Conservation (phyloP, 2,797 vertebrate species). For the Monodelphis domestica region DNA sequence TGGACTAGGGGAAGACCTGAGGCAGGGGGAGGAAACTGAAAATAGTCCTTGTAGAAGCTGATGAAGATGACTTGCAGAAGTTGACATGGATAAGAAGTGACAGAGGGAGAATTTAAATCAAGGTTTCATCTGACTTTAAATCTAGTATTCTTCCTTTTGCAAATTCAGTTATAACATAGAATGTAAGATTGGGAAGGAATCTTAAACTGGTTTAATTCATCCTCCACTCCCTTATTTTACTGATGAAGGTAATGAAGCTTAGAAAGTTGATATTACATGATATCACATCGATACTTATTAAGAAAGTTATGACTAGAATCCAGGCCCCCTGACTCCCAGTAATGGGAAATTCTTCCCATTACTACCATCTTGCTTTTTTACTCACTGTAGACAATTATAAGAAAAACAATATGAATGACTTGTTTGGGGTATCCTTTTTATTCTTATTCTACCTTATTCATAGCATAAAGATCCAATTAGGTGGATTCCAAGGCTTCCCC, state of each 20-base stretch:
- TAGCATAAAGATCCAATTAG: not conserved
- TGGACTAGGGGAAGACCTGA: not conserved
- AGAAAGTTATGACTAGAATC: not conserved
- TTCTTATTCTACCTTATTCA: not conserved
- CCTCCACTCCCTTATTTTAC: not conserved
- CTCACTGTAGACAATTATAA: not conserved
- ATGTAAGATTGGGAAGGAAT: not conserved
- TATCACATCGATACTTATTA: not conserved
- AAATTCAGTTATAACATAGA: not conserved
- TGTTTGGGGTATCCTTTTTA: too few relatives aligned
- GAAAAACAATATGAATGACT: not conserved
- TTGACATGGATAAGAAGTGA: not conserved
- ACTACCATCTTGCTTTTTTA: not conserved
- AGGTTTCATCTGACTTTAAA: not conserved
- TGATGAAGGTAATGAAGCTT: not conserved
- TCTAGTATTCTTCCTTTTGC: not conserved
- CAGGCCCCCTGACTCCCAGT: not conserved
- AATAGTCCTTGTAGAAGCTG: not conserved
- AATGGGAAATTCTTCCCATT: not conserved
- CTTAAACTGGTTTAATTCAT: not conserved
- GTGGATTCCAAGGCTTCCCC: not conserved
- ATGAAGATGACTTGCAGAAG: not conserved
- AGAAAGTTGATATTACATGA: not conserved
- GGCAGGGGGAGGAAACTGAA: not conserved
- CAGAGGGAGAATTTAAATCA: not conserved